Evolutionary conservation across 1,140 invertebrate genomes (phyloP), one percentile per base, ranked within the genome.

Genomic region (Nebria ingens): DNA sequence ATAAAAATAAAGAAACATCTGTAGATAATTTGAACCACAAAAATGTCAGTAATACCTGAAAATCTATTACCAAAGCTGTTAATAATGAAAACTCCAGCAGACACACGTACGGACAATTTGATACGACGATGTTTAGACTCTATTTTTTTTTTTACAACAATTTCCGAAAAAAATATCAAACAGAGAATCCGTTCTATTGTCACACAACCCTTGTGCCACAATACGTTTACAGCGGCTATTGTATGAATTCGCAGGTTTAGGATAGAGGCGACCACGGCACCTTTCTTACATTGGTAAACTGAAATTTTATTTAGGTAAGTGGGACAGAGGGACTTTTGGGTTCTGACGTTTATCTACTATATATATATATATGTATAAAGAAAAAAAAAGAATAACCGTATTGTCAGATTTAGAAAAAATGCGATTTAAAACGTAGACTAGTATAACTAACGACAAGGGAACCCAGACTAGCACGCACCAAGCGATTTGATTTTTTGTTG

Each of bases 361-460:
- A n/a, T n/a, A n/a, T n/a, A n/a, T n/a, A n/a, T n/a, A n/a, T n/a
- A n/a, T n/a, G n/a, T n/a, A n/a, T n/a, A n/a, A n/a, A n/a, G n/a
- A n/a, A n/a, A n/a, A n/a, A n/a, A n/a, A n/a, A 45, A 45, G 17
- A 45, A 45, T 12, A 11, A 17, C 15, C 15, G 9, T 45, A 45
- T 45, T 45, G 40, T 45, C 40, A 45, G 40, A 12, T 45, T 45
- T 45, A 45, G 40, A 45, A 45, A 45, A 45, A 45, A 45, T 45
- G 40, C 40, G 40, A 45, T 45, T 45, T 45, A 29, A 29, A 29
- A 4, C 40, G 15, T 12, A 3, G 6, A 4, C 6, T 9, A 45
- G 40, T 45, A 45, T 45, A 45, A 45, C 40, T 45, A 45, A 45
- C 40, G 40, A 17, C 6, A 3, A 45, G 40, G 40, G 40, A 45